Evolutionary conservation across 2,797 vertebrate genomes (phyloP).

Genomic region (Typhlichthys subterraneus): DNA sequence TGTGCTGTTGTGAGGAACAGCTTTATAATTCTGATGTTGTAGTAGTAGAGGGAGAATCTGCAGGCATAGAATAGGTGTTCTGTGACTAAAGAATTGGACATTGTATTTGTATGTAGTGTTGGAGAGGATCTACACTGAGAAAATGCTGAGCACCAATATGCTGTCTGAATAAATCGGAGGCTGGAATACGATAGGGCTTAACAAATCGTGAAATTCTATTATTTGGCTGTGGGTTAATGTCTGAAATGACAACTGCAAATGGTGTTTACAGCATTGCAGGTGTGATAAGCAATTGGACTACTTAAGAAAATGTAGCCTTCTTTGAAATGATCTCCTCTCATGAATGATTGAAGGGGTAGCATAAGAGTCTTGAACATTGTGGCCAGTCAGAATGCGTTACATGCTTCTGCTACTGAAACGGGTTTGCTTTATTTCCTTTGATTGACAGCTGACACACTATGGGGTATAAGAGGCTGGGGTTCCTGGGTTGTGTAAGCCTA

Average conservation of each 20-base stretch:
- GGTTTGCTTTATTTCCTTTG: slow-evolving; percentile 31
- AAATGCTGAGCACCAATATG: too few relatives aligned
- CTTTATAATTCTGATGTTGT: too few relatives aligned
- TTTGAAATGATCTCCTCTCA: slow-evolving; percentile 7
- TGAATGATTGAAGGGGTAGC: slow-evolving; percentile 17
- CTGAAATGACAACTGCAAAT: background rate
- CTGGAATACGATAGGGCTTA: too few relatives aligned
- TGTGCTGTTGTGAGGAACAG: too few relatives aligned
- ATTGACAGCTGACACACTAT: slow-evolving; percentile 61
- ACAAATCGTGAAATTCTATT: slow-evolving; percentile 2
- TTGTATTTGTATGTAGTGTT: too few relatives aligned
- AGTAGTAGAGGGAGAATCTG: too few relatives aligned
- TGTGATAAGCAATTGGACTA: slow-evolving; percentile 14
- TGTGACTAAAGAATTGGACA: too few relatives aligned
- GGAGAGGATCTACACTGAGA: too few relatives aligned
- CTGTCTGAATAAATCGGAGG: too few relatives aligned
- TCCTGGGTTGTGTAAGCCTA: slow-evolving; percentile 49
- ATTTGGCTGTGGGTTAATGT: background rate
- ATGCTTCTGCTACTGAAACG: background rate
- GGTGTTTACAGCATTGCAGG: background rate
- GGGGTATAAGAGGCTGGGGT: slow-evolving; percentile 53
- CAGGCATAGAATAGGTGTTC: too few relatives aligned
- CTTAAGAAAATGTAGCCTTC: slow-evolving; percentile 14
- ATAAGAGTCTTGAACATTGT: slow-evolving; percentile 24
- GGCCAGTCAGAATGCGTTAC: background rate